phyloP scores from a whole-genome alignment of 2,113 vertebrate genomes.

The Sander vitreus region DNA sequence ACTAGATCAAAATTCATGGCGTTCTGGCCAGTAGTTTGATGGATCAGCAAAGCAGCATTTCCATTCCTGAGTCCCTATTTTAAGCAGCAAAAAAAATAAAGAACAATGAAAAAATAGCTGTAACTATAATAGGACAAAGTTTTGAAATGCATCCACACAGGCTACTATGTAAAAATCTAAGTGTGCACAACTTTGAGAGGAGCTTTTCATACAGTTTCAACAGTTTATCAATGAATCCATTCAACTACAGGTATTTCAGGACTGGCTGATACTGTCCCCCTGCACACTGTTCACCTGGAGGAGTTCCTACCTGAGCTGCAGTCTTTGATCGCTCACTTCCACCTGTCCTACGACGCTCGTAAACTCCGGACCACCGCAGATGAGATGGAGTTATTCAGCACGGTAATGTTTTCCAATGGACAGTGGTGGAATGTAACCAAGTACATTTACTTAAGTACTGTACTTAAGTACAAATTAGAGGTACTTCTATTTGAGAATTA shows the following conservation, averaged over 20 bases:
- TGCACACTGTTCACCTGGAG: constrained; percentile 63
- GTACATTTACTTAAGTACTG: not conserved
- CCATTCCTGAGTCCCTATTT: too few species aligned
- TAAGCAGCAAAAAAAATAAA: not conserved
- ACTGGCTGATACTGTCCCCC: constrained; percentile 51
- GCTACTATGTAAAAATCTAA: too few species aligned
- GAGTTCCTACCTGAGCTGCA: constrained; percentile 80
- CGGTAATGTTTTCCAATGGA: constrained; percentile 51
- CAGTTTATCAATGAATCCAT: not conserved
- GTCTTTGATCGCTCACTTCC: constrained; percentile 78
- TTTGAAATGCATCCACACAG: not conserved
- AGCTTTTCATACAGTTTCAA: too few species aligned
- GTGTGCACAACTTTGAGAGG: too few species aligned
- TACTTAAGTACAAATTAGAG: not conserved
- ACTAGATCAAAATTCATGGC: not conserved
- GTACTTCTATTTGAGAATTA: not conserved
- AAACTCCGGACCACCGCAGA: constrained; percentile 75
- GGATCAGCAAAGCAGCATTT: too few species aligned
- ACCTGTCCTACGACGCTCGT: constrained; percentile 62
- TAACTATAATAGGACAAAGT: not conserved
- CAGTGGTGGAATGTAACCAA: not conserved
- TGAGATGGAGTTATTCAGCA: constrained; percentile 82
- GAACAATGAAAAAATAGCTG: not conserved
- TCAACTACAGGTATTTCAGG: constrained; percentile 2
- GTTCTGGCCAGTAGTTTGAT: too few species aligned